Conservation (phyloP, 2,113 vertebrate species). For the Caloenas nicobarica region DNA sequence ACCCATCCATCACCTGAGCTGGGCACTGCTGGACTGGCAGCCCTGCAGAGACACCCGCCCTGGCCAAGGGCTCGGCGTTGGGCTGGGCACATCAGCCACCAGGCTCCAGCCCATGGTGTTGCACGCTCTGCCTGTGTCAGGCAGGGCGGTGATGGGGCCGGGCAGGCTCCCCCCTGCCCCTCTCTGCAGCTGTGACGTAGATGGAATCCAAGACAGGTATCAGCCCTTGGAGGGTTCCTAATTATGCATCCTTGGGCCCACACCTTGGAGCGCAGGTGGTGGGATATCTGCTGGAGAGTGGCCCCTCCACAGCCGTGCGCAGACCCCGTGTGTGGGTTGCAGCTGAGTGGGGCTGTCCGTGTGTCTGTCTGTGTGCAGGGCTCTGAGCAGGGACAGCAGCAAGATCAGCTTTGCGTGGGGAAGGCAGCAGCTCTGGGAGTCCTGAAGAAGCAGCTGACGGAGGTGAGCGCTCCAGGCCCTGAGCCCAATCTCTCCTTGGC, state of each 20-base stretch:
- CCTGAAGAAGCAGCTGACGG: slow-evolving; percentile 66
- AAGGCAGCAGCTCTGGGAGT: slow-evolving; percentile 64
- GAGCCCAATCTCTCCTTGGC: background rate
- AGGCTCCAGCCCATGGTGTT: background rate
- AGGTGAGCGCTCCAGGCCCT: slow-evolving; percentile 28
- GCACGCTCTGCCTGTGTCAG: background rate
- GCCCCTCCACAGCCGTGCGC: background rate
- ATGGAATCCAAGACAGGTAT: rapidly evolving
- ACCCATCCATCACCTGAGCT: background rate
- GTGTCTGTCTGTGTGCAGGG: slow-evolving; percentile 37
- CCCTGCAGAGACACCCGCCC: background rate
- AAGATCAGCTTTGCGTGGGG: slow-evolving; percentile 63
- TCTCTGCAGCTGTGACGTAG: background rate
- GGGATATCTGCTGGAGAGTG: background rate
- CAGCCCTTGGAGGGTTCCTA: background rate
- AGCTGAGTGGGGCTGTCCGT: background rate
- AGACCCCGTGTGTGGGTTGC: background rate
- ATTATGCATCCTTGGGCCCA: rapidly evolving
- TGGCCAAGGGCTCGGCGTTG: background rate
- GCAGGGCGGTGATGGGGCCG: background rate
- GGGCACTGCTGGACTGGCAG: background rate
- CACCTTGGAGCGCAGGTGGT: rapidly evolving
- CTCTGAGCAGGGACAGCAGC: slow-evolving; percentile 59
- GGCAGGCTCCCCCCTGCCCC: background rate
- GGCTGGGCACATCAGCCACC: background rate